These are phyloP conservation scores for Deroplatys truncata DNA, from an alignment of 2,888 invertebrate species.

Conservation along the genomic window DNA sequence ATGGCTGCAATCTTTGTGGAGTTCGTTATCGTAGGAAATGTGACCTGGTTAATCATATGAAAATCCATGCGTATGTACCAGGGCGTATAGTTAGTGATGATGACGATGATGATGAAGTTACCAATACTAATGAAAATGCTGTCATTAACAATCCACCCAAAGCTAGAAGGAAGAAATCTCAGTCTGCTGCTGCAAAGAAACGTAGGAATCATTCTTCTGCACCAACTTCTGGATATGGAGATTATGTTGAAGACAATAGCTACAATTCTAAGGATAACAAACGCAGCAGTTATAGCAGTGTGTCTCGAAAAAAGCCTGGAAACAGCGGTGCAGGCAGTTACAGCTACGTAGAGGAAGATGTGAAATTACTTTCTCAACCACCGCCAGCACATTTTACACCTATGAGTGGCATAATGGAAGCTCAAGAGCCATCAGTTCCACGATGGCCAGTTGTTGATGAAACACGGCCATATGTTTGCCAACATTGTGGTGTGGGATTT, in stretches of 20 bases:
- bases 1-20: slow-evolving; percentile 78
- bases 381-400: neutral
- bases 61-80: slow-evolving; percentile 74
- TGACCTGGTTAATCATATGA: slow-evolving; percentile 78
- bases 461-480: slow-evolving; percentile 75
- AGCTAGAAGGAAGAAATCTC: slow-evolving; percentile 42
- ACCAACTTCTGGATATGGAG: slow-evolving; percentile 35
- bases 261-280: neutral
- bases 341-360: slow-evolving; percentile 49
- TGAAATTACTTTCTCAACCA: slow-evolving; percentile 43
- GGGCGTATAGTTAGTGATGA: slow-evolving; percentile 49
- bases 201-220: slow-evolving; percentile 39
- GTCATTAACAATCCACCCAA: slow-evolving; percentile 36
- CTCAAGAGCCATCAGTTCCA: slow-evolving; percentile 25
- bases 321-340: slow-evolving; percentile 38
- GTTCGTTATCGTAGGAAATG: slow-evolving; percentile 73
- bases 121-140: slow-evolving; percentile 39
- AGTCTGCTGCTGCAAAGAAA: slow-evolving; percentile 42
- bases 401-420: neutral
- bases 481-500: slow-evolving; percentile 70
- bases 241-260: slow-evolving; percentile 13
- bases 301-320: slow-evolving; percentile 35
- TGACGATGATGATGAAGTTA: slow-evolving; percentile 51
- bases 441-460: slow-evolving; percentile 62
- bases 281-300: slow-evolving; percentile 33